Percentiles rank a stretch among this genome's conserved stretches.
Evolutionary conservation across 2,888 invertebrate genomes (phyloP).

Genomic region (Tridacna crocea): DNA sequence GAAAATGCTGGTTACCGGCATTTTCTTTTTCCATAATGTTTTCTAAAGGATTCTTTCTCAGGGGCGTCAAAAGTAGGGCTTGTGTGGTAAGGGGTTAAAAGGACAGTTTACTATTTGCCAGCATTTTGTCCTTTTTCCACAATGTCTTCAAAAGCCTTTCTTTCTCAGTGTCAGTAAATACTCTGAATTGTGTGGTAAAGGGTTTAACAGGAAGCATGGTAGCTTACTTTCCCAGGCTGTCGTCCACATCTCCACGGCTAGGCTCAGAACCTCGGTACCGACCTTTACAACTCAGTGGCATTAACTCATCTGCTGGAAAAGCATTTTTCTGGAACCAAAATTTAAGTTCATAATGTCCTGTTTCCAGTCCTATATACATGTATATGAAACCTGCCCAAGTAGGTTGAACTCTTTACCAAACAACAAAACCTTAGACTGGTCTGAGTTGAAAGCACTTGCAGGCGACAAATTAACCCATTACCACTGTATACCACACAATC

Average conservation of each 20-base stretch:
- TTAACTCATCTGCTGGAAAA: conserved; percentile 98
- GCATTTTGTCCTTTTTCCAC: too few species aligned
- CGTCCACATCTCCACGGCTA: conserved; percentile 97
- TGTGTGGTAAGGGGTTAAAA: not conserved
- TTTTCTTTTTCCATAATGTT: too few species aligned
- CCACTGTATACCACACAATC: too few species aligned
- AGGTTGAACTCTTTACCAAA: not conserved
- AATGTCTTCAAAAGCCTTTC: too few species aligned
- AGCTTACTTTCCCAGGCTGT: conserved; percentile 95
- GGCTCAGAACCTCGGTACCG: conserved; percentile 95
- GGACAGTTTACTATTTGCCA: too few species aligned
- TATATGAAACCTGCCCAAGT: not conserved
- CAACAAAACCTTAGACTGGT: not conserved
- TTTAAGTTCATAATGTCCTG: not conserved
- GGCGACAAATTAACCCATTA: too few species aligned
- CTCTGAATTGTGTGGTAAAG: too few species aligned
- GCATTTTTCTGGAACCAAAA: conserved; percentile 89
- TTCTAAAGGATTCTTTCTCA: too few species aligned
- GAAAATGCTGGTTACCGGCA: too few species aligned
- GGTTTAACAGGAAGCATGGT: not conserved
- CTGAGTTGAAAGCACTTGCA: too few species aligned
- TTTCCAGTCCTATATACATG: not conserved
- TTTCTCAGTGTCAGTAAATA: too few species aligned
- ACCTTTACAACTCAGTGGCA: conserved; percentile 98
- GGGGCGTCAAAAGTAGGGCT: too few species aligned